These are phyloP conservation scores for Diabrotica virgifera DNA, from an alignment of 1,140 invertebrate species.

Conservation along the genomic window DNA sequence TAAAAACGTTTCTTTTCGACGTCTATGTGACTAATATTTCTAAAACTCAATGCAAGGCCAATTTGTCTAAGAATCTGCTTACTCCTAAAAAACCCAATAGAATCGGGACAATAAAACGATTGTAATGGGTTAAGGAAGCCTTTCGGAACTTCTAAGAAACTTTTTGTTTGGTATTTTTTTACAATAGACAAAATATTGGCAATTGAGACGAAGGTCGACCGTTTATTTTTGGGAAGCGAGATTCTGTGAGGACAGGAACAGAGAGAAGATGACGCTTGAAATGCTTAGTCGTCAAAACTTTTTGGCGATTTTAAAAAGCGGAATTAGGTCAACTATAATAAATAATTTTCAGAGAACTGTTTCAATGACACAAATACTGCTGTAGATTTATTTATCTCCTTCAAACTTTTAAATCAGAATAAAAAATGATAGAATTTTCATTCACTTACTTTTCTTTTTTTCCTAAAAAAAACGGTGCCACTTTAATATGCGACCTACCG, in stretches of 20 bases:
- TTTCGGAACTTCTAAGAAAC: constrained; percentile 6
- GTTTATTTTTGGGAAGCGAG: constrained; percentile 5
- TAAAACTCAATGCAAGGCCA: constrained; percentile 20
- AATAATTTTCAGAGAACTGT: too few species aligned
- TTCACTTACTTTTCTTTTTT: too few species aligned
- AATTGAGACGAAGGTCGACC: constrained; percentile 18
- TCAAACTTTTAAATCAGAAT: too few species aligned
- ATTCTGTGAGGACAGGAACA: constrained; percentile 2
- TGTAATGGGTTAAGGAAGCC: constrained; percentile 14
- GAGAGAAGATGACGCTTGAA: not conserved
- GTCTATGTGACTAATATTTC: not conserved
- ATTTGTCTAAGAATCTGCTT: constrained; percentile 12
- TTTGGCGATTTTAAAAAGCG: not conserved
- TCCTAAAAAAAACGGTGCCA: too few species aligned
- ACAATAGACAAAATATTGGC: constrained; percentile 20
- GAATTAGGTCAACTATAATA: constrained; percentile 1
- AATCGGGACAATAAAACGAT: constrained; percentile 30
- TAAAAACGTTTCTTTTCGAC: not conserved
- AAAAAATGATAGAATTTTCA: too few species aligned
- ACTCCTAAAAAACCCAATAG: constrained; percentile 20
- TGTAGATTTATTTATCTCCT: too few species aligned
- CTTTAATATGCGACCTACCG: too few species aligned
- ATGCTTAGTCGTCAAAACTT: not conserved
- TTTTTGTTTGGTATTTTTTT: constrained; percentile 20
- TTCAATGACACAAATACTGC: too few species aligned